A percentile compares a stretch with the other conserved stretches of the same genome.
phyloP scores from a whole-genome alignment of 2,113 vertebrate species.

The Aix galericulata region DNA sequence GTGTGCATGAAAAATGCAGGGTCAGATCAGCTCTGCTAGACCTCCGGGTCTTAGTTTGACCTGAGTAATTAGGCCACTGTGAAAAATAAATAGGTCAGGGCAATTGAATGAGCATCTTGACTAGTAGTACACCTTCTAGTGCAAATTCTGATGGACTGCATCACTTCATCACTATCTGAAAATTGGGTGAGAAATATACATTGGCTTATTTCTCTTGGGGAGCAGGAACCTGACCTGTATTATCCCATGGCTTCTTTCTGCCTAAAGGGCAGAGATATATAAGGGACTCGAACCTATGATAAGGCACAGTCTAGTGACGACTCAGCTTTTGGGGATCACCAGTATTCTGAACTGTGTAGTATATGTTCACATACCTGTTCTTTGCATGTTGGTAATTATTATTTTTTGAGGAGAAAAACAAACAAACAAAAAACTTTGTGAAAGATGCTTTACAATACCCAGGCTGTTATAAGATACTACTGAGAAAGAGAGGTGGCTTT shows the following conservation, averaged over 20 bases:
- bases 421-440: background rate
- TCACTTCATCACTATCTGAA: background rate
- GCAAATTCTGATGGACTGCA: background rate
- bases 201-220: background rate
- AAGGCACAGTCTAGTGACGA: background rate
- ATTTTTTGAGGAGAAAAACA: background rate
- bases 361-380: background rate
- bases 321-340: background rate
- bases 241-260: background rate
- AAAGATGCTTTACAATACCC: background rate
- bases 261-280: background rate
- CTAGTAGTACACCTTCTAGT: background rate
- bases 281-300: background rate
- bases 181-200: background rate
- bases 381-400: background rate
- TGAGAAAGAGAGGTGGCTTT: background rate
- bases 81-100: background rate
- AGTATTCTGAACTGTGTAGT: background rate
- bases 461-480: background rate
- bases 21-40: background rate
- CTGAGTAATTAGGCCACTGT: background rate
- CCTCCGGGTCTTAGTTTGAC: background rate
- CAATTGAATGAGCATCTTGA: background rate
- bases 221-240: background rate
- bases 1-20: background rate